These are phyloP conservation scores for Crocallis elinguaria DNA, from an alignment of 2,888 invertebrate species.

Conservation along the genomic window DNA sequence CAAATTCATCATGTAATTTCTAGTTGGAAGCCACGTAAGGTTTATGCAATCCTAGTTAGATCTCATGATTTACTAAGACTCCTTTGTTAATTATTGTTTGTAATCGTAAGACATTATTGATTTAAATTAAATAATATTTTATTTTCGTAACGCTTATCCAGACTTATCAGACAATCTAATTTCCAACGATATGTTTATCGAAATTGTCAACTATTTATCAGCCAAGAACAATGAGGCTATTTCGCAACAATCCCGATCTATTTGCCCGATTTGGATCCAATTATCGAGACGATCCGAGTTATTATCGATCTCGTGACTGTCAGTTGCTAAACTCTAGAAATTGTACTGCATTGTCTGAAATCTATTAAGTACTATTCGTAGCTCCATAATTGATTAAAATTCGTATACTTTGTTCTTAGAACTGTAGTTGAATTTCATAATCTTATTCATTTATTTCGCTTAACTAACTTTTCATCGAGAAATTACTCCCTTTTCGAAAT, in stretches of 20 bases:
- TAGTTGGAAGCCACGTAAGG: too few relatives aligned
- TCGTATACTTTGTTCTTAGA: too few relatives aligned
- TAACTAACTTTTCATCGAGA: too few relatives aligned
- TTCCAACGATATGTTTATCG: neutral
- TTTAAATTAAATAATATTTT: too few relatives aligned
- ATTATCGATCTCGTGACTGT: constrained; percentile 32
- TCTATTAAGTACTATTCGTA: neutral
- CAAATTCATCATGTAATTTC: too few relatives aligned
- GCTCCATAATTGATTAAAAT: neutral
- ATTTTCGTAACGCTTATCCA: neutral
- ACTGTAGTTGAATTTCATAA: too few relatives aligned
- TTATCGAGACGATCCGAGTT: constrained; percentile 34
- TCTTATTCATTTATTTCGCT: too few relatives aligned
- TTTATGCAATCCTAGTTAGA: too few relatives aligned
- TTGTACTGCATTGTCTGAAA: constrained; percentile 9
- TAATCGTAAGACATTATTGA: too few relatives aligned
- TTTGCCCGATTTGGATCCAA: constrained; percentile 28
- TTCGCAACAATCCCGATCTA: constrained; percentile 38
- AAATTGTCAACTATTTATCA: constrained; percentile 24
- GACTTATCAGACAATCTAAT: neutral
- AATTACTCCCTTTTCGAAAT: too few relatives aligned
- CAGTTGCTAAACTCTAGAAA: constrained; percentile 23
- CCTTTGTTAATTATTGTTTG: too few relatives aligned
- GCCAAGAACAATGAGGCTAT: constrained; percentile 37
- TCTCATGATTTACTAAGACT: too few relatives aligned